Conservation (phyloP, 2,113 vertebrate genomes). For the Peromyscus polionotus region DNA sequence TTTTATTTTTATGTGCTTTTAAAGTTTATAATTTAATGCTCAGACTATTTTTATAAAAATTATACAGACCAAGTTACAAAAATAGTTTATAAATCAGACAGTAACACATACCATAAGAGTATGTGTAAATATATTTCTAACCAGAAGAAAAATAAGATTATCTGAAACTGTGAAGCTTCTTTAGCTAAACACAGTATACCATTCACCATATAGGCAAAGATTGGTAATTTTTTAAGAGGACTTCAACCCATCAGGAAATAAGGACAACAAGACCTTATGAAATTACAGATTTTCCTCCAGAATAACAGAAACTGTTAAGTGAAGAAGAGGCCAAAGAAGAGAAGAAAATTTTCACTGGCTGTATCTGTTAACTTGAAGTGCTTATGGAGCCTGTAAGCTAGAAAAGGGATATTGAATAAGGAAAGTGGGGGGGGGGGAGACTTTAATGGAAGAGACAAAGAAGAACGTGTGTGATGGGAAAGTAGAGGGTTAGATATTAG, state of each 20-base stretch:
- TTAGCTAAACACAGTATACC: background rate
- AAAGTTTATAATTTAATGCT: background rate
- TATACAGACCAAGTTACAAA: background rate
- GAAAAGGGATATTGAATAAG: background rate
- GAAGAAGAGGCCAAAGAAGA: background rate
- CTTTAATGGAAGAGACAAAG: background rate
- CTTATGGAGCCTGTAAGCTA: background rate
- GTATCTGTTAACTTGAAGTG: background rate
- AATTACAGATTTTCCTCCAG: background rate
- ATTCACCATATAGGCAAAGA: background rate
- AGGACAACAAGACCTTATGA: background rate
- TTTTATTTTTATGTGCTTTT: constrained; percentile 51
- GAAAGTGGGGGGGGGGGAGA: background rate
- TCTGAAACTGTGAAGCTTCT: background rate
- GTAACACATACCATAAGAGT: background rate
- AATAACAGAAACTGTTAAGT: background rate
- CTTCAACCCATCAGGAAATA: background rate
- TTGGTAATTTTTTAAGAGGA: background rate
- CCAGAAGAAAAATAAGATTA: background rate
- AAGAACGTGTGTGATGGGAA: background rate
- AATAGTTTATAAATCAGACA: constrained; percentile 15
- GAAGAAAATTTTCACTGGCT: background rate
- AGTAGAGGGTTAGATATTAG: background rate
- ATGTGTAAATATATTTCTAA: background rate
- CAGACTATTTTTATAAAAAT: background rate